phyloP scores from a whole-genome alignment of 35 echinoderm and acorn worm species.

The Patiria miniata region DNA sequence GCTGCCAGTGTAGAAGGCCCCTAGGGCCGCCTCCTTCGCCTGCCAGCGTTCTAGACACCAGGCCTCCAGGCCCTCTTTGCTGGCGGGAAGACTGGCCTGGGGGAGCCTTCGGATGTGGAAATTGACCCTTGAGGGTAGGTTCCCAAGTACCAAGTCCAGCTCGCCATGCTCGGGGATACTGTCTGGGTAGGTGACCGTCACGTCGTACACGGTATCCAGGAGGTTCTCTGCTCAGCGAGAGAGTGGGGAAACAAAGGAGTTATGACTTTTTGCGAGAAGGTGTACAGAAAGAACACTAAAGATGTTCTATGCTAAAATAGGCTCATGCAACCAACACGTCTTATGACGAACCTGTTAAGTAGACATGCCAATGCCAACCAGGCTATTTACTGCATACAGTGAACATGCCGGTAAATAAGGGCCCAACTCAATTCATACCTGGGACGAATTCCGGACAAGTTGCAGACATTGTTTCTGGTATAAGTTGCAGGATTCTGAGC shows the following conservation, averaged over 20 bases:
- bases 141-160: slow-evolving; percentile 60
- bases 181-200: slow-evolving; percentile 85
- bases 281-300: too few relatives aligned
- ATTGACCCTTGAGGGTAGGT: slow-evolving; percentile 62
- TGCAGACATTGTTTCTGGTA: too few relatives aligned
- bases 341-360: too few relatives aligned
- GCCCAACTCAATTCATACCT: background rate
- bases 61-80: slow-evolving; percentile 60
- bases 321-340: too few relatives aligned
- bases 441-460: too few relatives aligned
- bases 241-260: too few relatives aligned
- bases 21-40: slow-evolving; percentile 77
- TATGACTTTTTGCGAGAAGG: too few relatives aligned
- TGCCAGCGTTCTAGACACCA: slow-evolving; percentile 89
- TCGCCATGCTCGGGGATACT: slow-evolving; percentile 69
- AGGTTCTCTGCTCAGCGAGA: slow-evolving; percentile 54
- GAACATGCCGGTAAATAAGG: too few relatives aligned
- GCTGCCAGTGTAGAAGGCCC: slow-evolving; percentile 65
- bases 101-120: slow-evolving; percentile 72
- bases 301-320: too few relatives aligned
- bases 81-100: slow-evolving; percentile 52
- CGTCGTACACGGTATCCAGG: slow-evolving; percentile 79
- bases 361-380: too few relatives aligned
- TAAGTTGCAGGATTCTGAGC: too few relatives aligned
- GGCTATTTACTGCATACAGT: too few relatives aligned